Percentiles rank a stretch among this genome's conserved stretches.
These are phyloP conservation scores for Hymenopus coronatus DNA, from an alignment of 2,888 invertebrate genomes.

Conservation along the genomic window DNA sequence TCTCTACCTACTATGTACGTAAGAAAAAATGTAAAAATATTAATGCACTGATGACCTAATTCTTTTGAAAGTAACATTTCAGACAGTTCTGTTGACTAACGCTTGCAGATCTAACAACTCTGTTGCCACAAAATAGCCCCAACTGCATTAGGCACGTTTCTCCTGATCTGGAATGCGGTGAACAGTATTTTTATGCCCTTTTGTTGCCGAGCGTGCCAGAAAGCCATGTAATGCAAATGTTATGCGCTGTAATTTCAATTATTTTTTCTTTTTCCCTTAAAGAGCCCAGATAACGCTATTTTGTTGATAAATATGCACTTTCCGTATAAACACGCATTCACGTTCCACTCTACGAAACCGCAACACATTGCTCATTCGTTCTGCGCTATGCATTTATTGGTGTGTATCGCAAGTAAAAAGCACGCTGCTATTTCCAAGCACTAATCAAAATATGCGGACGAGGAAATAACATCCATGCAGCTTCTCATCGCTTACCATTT, in stretches of 20 bases:
- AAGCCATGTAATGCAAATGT: not conserved
- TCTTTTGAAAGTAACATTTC: too few relatives aligned
- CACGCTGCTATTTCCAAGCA: not conserved
- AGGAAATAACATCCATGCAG: not conserved
- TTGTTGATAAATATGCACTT: not conserved
- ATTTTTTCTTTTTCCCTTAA: not conserved
- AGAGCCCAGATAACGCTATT: not conserved
- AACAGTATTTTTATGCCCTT: too few relatives aligned
- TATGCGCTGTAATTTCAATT: not conserved
- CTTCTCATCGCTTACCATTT: not conserved
- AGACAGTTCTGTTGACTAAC: too few relatives aligned
- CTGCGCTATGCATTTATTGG: not conserved
- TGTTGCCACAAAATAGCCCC: too few relatives aligned
- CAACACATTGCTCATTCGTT: not conserved
- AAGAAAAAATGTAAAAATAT: too few relatives aligned
- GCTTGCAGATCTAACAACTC: too few relatives aligned
- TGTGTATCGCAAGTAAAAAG: not conserved
- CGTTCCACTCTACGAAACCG: not conserved
- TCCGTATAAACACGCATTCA: not conserved
- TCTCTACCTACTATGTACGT: too few relatives aligned
- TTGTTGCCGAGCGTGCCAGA: not conserved
- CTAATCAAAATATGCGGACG: not conserved
- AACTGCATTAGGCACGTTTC: too few relatives aligned
- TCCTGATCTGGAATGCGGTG: too few relatives aligned
- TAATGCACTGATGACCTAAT: too few relatives aligned